Evolutionary conservation across 2,113 vertebrate species (phyloP), one percentile per base, ranked within the genome.

Genomic region (Vidua chalybeata): DNA sequence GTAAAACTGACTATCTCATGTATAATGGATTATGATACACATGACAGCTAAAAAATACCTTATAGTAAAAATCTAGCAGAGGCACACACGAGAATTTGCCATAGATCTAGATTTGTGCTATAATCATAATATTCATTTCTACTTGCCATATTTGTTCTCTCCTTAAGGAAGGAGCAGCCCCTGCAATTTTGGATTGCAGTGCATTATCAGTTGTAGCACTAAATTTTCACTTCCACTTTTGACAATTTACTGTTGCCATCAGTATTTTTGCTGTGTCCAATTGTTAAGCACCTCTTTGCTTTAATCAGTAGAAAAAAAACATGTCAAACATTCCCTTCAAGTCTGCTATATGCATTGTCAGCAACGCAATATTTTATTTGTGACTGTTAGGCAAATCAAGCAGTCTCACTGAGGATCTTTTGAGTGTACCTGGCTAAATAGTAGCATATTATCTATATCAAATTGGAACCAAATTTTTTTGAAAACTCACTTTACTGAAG

Each of bases 1-100:
- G 99, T 98, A 96, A 87, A 93, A 88, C 31, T 62, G 2, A 80
- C 12, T 83, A 15, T 89, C 45, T 75, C 31, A 14, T 68, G 31
- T 76, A 61, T 67, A 84, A 87, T 74, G 45, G 55, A 79, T 76
- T 63, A 33, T 87, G 39, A 67, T 84, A 48, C 14, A 24, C 24
- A 31, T 71, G 75, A 59, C 19, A 68, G 71, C 30, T 88, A 90
- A 52, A 11, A 49, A 79, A 66, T 15, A 17, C 55, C 66, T 94
- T 49, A n/a, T 33, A 54, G 63, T 78, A 76, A 88, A 94, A 95
- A 54, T 72, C 15, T 41, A 56, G n/a, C 17, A 81, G 68, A 37
- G 31, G 20, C 11, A 59, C 46, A 20, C 5, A 8, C 41, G 37
- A 79, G 30, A 71, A 89, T 89, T 75, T 68, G 21, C 24, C 41